A percentile compares a stretch with the other conserved stretches of the same genome.
Conservation (phyloP, 2,797 vertebrate genomes). For the Crenichthys baileyi region DNA sequence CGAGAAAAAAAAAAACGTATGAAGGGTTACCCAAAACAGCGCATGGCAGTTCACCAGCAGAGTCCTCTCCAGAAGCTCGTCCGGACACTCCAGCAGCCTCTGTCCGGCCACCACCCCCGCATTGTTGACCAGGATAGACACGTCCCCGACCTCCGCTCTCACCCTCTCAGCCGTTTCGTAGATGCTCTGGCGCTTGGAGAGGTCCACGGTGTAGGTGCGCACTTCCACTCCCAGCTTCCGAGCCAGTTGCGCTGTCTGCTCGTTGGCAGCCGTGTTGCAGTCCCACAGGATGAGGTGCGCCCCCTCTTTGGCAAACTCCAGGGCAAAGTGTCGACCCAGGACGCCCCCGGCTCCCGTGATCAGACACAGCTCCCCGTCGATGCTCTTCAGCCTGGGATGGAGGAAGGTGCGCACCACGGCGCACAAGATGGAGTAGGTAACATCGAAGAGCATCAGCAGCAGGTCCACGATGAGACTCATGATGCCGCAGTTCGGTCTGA, state of each 20-base stretch:
- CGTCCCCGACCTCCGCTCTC: slow-evolving; percentile 71
- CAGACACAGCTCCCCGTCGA: slow-evolving; percentile 74
- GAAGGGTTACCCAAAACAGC: slow-evolving; percentile 76
- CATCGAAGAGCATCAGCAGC: slow-evolving; percentile 71
- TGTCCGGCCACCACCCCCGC: slow-evolving; percentile 73
- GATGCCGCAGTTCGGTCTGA: slow-evolving; percentile 8
- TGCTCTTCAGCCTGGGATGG: slow-evolving; percentile 67
- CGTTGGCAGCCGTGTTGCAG: slow-evolving; percentile 70
- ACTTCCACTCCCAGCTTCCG: slow-evolving; percentile 64
- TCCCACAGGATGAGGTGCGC: slow-evolving; percentile 80
- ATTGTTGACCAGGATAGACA: slow-evolving; percentile 80
- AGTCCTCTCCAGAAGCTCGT: slow-evolving; percentile 78
- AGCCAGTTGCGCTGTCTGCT: slow-evolving; percentile 67
- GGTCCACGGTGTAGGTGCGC: slow-evolving; percentile 74
- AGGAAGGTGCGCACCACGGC: slow-evolving; percentile 68
- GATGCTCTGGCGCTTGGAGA: slow-evolving; percentile 67
- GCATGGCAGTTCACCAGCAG: slow-evolving; percentile 81
- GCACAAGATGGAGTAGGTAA: slow-evolving; percentile 63
- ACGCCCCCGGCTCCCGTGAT: slow-evolving; percentile 77
- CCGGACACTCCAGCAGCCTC: slow-evolving; percentile 78
- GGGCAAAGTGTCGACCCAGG: slow-evolving; percentile 71
- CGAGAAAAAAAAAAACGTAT: slow-evolving; percentile 8
- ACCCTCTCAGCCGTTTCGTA: slow-evolving; percentile 71
- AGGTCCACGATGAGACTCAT: slow-evolving; percentile 75
- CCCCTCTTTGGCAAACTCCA: slow-evolving; percentile 77